Percentiles rank a stretch among this genome's conserved stretches.
Conservation (phyloP, 2,113 vertebrate species). For the Leuciscus idus region DNA sequence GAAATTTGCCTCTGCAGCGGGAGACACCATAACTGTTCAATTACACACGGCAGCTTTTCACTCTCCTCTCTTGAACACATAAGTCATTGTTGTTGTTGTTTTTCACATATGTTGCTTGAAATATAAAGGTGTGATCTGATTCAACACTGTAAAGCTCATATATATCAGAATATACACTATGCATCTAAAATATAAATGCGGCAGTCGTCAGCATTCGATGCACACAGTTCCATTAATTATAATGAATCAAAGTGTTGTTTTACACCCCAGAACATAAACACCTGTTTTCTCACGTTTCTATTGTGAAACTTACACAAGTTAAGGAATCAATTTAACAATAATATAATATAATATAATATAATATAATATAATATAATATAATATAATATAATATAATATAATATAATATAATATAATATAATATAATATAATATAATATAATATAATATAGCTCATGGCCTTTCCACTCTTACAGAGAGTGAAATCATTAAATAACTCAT, state of each 20-base stretch:
- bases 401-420: slow-evolving; percentile 4
- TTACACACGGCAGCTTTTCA: slow-evolving; percentile 48
- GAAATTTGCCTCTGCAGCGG: slow-evolving; percentile 49
- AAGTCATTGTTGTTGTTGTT: slow-evolving; percentile 17
- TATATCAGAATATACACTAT: neutral
- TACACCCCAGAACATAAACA: neutral
- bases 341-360: slow-evolving; percentile 10
- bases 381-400: slow-evolving; percentile 14
- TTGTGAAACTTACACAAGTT: neutral
- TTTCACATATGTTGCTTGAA: slow-evolving; percentile 10
- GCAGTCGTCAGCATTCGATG: neutral
- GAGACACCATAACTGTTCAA: slow-evolving; percentile 59
- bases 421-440: neutral
- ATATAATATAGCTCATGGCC: neutral
- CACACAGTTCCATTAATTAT: neutral
- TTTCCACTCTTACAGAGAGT: neutral
- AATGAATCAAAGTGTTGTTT: neutral
- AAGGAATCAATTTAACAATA: neutral
- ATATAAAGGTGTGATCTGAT: slow-evolving; percentile 20
- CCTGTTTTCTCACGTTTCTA: neutral
- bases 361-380: slow-evolving; percentile 4
- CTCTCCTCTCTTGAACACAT: slow-evolving; percentile 32
- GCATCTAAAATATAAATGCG: neutral
- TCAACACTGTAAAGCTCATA: neutral
- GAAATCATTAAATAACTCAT: slow-evolving; percentile 24